These are phyloP conservation scores for Drosophila pullipes DNA, from an alignment of 2,888 invertebrate genomes.

Conservation along the genomic window DNA sequence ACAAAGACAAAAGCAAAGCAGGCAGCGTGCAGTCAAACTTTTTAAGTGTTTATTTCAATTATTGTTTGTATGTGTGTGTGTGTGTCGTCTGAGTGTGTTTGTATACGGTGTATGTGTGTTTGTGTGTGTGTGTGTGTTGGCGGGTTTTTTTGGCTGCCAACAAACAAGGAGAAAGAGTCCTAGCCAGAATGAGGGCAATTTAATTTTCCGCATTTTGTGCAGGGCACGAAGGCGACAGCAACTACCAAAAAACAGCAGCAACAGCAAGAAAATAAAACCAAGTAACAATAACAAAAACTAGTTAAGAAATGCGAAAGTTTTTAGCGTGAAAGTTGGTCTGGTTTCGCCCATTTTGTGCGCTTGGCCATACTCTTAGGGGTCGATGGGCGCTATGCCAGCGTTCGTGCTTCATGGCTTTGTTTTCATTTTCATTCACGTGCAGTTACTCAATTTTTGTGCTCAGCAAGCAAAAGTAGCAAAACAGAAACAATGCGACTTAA, in stretches of 20 bases:
- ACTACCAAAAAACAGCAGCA: slow-evolving; percentile 44
- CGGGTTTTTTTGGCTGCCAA: slow-evolving; percentile 36
- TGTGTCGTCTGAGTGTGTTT: slow-evolving; percentile 18
- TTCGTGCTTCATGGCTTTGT: slow-evolving; percentile 56
- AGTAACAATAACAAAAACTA: slow-evolving; percentile 79
- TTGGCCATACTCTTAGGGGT: neutral
- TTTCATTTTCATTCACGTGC: slow-evolving; percentile 80
- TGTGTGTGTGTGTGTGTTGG: slow-evolving; percentile 20
- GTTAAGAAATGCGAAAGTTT: slow-evolving; percentile 82
- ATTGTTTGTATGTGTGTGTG: slow-evolving; percentile 64
- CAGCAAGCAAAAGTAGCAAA: slow-evolving; percentile 56
- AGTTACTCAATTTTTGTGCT: slow-evolving; percentile 78
- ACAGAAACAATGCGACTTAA: slow-evolving; percentile 75
- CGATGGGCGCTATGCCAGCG: slow-evolving; percentile 1
- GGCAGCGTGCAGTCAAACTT: slow-evolving; percentile 65
- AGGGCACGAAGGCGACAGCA: slow-evolving; percentile 48
- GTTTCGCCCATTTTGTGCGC: slow-evolving; percentile 20
- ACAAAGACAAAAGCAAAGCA: slow-evolving; percentile 19
- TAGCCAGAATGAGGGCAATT: slow-evolving; percentile 66
- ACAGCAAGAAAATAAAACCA: slow-evolving; percentile 40
- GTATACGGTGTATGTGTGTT: slow-evolving; percentile 29
- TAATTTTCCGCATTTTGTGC: slow-evolving; percentile 79
- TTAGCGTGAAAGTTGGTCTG: slow-evolving; percentile 75
- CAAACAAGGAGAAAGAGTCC: slow-evolving; percentile 17
- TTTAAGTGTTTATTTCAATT: slow-evolving; percentile 82